A percentile compares a stretch with the other conserved stretches of the same genome.
These are phyloP conservation scores for Pangasianodon hypophthalmus DNA, from an alignment of 2,113 vertebrate species.

Conservation along the genomic window DNA sequence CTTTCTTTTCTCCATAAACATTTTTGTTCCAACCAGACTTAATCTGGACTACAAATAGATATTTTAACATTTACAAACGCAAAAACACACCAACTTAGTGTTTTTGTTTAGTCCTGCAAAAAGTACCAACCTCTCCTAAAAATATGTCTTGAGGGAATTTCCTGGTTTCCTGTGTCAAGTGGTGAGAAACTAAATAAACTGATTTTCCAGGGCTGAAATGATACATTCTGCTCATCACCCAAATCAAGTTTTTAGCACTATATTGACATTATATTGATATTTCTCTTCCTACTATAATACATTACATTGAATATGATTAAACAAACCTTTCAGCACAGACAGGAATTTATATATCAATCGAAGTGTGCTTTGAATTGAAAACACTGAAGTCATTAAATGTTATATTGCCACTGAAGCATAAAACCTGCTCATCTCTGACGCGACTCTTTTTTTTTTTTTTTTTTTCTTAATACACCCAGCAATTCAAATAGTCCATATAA, in stretches of 20 bases:
- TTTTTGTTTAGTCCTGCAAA: constrained; percentile 65
- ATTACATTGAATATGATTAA: neutral
- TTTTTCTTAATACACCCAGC: neutral
- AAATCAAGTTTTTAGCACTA: neutral
- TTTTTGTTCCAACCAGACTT: constrained; percentile 50
- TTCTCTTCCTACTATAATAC: neutral
- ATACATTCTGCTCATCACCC: neutral
- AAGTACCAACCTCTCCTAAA: constrained; percentile 65
- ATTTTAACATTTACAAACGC: constrained; percentile 59
- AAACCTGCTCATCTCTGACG: neutral
- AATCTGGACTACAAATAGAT: constrained; percentile 61
- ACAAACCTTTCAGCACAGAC: neutral
- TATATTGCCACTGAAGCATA: neutral
- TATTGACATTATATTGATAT: neutral
- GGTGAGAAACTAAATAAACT: neutral
- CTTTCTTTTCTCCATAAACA: constrained; percentile 42
- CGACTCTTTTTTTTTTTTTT: neutral
- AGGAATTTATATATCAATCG: neutral
- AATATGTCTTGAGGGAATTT: constrained; percentile 66
- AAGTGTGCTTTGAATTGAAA: neutral
- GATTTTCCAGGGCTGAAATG: constrained; percentile 19
- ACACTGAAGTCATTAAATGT: neutral
- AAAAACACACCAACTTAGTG: constrained; percentile 64
- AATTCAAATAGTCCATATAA: constrained; percentile 10
- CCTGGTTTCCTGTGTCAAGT: constrained; percentile 61